phyloP scores from a whole-genome alignment of 2,888 invertebrate species.

The Bugula neritina region DNA sequence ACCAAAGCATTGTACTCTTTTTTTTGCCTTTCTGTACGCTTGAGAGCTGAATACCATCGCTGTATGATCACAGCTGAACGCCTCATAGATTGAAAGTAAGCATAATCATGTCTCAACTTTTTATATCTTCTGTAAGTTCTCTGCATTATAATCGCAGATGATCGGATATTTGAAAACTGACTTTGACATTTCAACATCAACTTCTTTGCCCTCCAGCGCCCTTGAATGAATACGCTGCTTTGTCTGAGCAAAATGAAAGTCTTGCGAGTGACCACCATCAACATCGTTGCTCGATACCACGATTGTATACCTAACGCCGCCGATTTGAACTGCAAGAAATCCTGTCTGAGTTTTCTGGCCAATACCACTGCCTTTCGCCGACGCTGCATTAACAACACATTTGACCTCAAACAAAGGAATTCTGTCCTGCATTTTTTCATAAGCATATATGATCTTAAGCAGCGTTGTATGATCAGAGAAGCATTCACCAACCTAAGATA shows the following conservation, averaged over 20 bases:
- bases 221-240: conserved; percentile 28
- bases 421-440: too few species aligned
- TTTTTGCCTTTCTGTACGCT: not conserved
- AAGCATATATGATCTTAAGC: not conserved
- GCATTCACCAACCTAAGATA: not conserved
- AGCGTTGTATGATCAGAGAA: not conserved
- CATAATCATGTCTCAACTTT: not conserved
- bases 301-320: not conserved
- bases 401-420: too few species aligned
- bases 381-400: not conserved
- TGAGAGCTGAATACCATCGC: not conserved
- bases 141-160: not conserved
- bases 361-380: not conserved
- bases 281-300: not conserved
- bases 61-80: not conserved
- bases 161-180: not conserved
- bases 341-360: not conserved
- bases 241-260: conserved; percentile 26
- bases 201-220: not conserved
- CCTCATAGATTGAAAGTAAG: not conserved
- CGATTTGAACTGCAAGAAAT: not conserved
- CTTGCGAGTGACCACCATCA: not conserved
- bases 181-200: not conserved
- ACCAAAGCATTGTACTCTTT: not conserved
- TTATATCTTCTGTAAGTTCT: not conserved